These are phyloP conservation scores for Leptarthrus brevirostris DNA, from an alignment of 2,888 invertebrate species.

Conservation along the genomic window DNA sequence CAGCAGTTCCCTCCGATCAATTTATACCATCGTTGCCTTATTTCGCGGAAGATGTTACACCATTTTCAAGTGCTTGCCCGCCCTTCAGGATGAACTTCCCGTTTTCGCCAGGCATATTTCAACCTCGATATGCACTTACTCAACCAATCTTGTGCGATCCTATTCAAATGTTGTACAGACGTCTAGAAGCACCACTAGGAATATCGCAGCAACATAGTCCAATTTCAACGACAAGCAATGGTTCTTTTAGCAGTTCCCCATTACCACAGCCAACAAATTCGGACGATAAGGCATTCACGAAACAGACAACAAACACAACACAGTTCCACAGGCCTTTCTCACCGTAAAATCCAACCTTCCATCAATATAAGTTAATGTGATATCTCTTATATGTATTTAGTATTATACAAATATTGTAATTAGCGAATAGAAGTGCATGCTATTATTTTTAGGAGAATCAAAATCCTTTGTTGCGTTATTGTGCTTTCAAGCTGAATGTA, in stretches of 20 bases:
- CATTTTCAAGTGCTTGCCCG: not conserved
- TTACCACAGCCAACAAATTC: not conserved
- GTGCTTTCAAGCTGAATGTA: too few relatives aligned
- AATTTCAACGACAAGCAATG: not conserved
- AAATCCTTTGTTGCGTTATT: too few relatives aligned
- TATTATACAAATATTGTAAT: too few relatives aligned
- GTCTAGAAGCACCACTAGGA: not conserved
- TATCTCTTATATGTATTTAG: too few relatives aligned
- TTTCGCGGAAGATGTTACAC: not conserved
- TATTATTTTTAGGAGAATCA: too few relatives aligned
- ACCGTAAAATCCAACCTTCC: slow-evolving; percentile 8
- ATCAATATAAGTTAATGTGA: slow-evolving; percentile 8
- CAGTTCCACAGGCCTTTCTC: slow-evolving; percentile 32
- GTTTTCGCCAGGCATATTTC: not conserved
- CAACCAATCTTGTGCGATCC: not conserved
- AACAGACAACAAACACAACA: slow-evolving; percentile 8
- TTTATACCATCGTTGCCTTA: slow-evolving; percentile 1
- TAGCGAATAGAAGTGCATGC: too few relatives aligned
- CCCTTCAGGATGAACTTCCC: slow-evolving; percentile 8
- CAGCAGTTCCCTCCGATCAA: not conserved
- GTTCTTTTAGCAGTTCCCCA: not conserved
- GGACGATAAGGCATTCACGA: not conserved
- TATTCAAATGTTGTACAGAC: slow-evolving; percentile 1
- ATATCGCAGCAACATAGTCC: not conserved
- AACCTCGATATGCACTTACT: not conserved